Evolutionary conservation across 2,888 invertebrate species (phyloP).

Genomic region (Caradrina clavipalpis): DNA sequence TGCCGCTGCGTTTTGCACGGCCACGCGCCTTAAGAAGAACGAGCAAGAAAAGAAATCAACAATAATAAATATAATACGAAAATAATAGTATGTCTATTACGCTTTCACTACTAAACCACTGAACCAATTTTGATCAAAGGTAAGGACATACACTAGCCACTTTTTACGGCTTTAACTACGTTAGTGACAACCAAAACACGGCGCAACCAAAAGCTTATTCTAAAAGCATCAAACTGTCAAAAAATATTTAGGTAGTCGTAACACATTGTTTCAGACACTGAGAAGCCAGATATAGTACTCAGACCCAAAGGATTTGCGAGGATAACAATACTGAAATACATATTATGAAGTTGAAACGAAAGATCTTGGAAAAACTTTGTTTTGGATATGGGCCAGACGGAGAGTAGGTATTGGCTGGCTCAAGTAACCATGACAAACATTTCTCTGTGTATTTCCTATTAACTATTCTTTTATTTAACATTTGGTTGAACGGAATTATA

Average conservation of each 20-base stretch:
- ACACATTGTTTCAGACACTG: background rate
- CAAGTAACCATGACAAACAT: constrained; percentile 27
- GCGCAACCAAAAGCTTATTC: background rate
- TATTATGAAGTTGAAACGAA: constrained; percentile 24
- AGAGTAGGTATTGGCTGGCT: constrained; percentile 17
- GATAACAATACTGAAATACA: constrained; percentile 14
- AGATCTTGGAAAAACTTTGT: constrained; percentile 17
- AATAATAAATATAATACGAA: too few relatives aligned
- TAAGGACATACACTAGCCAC: too few relatives aligned
- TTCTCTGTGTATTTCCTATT: constrained; percentile 13
- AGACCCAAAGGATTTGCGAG: constrained; percentile 17
- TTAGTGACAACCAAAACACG: too few relatives aligned
- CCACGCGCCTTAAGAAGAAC: too few relatives aligned
- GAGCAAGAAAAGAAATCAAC: too few relatives aligned
- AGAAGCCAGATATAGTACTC: background rate
- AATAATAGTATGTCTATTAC: too few relatives aligned
- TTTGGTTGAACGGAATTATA: background rate
- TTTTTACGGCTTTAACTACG: too few relatives aligned
- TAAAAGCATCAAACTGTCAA: background rate
- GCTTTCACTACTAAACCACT: too few relatives aligned
- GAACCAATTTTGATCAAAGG: too few relatives aligned
- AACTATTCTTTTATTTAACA: background rate
- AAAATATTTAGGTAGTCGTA: background rate
- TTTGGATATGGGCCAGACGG: constrained; percentile 44
- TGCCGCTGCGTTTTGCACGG: too few relatives aligned